These are phyloP conservation scores for Plemyria rubiginata DNA, from an alignment of 2,888 invertebrate genomes.

Conservation along the genomic window DNA sequence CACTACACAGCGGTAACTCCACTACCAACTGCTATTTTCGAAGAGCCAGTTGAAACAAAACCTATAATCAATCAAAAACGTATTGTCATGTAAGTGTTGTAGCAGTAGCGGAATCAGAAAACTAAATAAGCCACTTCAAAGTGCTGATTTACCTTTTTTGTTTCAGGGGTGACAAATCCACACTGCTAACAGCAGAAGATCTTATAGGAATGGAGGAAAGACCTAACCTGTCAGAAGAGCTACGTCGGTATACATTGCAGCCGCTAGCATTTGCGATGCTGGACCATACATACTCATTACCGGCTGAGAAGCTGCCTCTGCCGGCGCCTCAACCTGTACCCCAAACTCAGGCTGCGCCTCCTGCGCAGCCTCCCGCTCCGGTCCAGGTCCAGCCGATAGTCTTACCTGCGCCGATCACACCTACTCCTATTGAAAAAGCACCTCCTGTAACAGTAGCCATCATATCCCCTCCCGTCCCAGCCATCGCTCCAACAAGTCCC, in stretches of 20 bases:
- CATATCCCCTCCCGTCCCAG: constrained; percentile 57
- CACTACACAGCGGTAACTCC: constrained; percentile 51
- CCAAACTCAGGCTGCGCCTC: constrained; percentile 39
- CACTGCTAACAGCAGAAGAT: constrained; percentile 77
- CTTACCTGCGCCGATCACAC: constrained; percentile 32
- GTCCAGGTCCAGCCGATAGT: constrained; percentile 10
- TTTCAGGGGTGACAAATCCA: constrained; percentile 80
- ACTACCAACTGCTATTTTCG: constrained; percentile 45
- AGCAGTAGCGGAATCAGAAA: not conserved
- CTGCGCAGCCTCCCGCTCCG: constrained; percentile 29
- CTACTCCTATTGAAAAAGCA: constrained; percentile 48
- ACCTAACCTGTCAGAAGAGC: constrained; percentile 76
- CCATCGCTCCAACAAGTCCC: constrained; percentile 67
- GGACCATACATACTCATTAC: constrained; percentile 80
- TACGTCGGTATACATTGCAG: constrained; percentile 78
- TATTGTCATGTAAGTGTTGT: constrained; percentile 73
- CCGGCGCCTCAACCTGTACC: constrained; percentile 60
- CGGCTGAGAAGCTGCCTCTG: constrained; percentile 71
- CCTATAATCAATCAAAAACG: constrained; percentile 70
- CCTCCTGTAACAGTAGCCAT: constrained; percentile 55
- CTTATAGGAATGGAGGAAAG: constrained; percentile 81
- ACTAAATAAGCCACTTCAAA: not conserved
- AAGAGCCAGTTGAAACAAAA: constrained; percentile 64
- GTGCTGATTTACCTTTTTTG: constrained; percentile 32
- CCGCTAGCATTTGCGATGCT: constrained; percentile 78